phyloP scores from a whole-genome alignment of 2,888 invertebrate genomes.

The Seira ritae region DNA sequence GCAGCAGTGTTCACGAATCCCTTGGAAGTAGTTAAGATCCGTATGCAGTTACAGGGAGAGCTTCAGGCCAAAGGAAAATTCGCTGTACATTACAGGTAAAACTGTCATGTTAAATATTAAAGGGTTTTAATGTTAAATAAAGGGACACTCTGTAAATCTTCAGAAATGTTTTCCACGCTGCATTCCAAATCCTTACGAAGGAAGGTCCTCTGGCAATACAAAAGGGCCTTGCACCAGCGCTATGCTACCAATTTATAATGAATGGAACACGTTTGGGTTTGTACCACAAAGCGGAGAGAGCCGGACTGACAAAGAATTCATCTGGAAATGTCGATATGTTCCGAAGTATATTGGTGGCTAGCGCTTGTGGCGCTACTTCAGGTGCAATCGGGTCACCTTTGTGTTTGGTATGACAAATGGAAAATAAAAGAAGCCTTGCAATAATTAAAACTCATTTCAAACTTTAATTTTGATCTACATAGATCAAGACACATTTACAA shows the following conservation, averaged over 20 bases:
- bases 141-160: slow-evolving; percentile 76
- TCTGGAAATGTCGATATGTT: slow-evolving; percentile 79
- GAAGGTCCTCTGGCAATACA: slow-evolving; percentile 83
- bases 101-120: background rate
- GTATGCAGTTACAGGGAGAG: slow-evolving; percentile 87
- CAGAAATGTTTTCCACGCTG: slow-evolving; percentile 86
- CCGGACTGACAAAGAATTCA: slow-evolving; percentile 75
- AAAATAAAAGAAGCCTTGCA: background rate
- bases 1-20: slow-evolving; percentile 93
- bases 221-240: slow-evolving; percentile 87
- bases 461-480: slow-evolving; percentile 62
- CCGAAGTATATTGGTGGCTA: slow-evolving; percentile 84
- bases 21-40: slow-evolving; percentile 91
- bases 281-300: slow-evolving; percentile 75
- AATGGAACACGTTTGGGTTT: slow-evolving; percentile 88
- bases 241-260: slow-evolving; percentile 89
- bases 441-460: background rate
- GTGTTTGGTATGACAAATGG: slow-evolving; percentile 82
- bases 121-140: background rate
- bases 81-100: slow-evolving; percentile 61
- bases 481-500: slow-evolving; percentile 89
- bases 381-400: slow-evolving; percentile 90
- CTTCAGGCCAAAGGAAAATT: slow-evolving; percentile 85
- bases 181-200: slow-evolving; percentile 84
- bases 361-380: slow-evolving; percentile 86